Evolutionary conservation across 92 coral and sea anemone species (phyloP), one percentile per base, ranked within the genome.

Genomic region (Palythoa heliodiscus): DNA sequence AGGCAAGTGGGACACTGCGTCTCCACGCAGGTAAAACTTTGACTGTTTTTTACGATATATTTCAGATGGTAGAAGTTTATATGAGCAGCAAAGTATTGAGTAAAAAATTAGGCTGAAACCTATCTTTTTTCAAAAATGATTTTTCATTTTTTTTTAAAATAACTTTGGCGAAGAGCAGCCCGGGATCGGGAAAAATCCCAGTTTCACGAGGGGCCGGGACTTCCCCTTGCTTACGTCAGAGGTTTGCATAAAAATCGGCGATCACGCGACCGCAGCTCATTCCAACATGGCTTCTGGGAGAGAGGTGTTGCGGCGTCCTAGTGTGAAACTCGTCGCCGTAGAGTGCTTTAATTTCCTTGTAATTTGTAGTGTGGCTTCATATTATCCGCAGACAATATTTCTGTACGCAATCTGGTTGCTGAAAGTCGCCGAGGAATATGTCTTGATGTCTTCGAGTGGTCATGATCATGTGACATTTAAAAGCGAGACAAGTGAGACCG

Each of bases 401-500:
- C 60, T 80, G 5, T 80, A 4, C 74, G 84, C 74, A 66, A 20
- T 80, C 73, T 78, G 83, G 83, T 40, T 80, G 61, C 39, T 66
- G 7, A 48, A 47, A 66, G 61, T 80, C 8, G 74, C 73, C 29
- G 74, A 66, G 25, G 73, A 47, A 1, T 68, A 47, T 29, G 73
- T 80, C 20, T 64, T 64, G 58, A 43, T 47, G 40, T 10, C 53
- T 39, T 66, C 72, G 5, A 64, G 60, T 14, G 13, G 52, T 7
- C 15, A 25, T 3, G 66, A 25, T 23, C 14, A 13, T 52, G 35
- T 20, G n/a, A 64, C 1, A 1, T 4, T 29, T 3, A n/a, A n/a
- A n/a, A 25, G 38, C 60, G 6, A 79, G 24, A 48, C 9, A n/a
- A 47, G 20, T 25, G 72, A 48, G 48, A 47, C 3, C 7, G 58